Evolutionary conservation across 2,797 vertebrate species (phyloP), one percentile per base, ranked within the genome.

Genomic region (Siniperca obscura): DNA sequence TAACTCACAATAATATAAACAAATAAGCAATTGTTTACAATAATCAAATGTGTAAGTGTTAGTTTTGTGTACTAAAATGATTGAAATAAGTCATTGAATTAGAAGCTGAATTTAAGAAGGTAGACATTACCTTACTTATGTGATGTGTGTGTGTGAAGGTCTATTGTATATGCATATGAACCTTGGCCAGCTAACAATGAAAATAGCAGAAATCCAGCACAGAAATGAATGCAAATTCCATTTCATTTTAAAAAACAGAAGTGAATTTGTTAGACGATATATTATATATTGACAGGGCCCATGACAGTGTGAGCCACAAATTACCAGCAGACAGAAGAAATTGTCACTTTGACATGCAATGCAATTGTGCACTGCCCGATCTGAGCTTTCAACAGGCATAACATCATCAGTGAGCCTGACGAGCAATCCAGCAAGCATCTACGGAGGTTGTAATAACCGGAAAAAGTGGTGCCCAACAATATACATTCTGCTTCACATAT

Each of bases 271-370:
- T 9, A 64, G 0, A 50, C 70, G n/a, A 73, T 64, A 72, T 61
- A 44, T 64, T 60, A 17, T 40, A 21, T 70, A 40, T 8, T 74
- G 73, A 77, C 64, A 52, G 36, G 60, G 16, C 5, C 64, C 38
- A 40, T 74, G 70, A 68, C 17, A 53, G 14, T 22, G 56, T 64
- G 42, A 74, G 34, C 40, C 21, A 27, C 67, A 17, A 62, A 65
- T 74, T 68, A 71, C 3, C 19, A 59, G 40, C 57, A 55, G n/a
- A 19, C 6, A 0, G 2, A 68, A 62, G 30, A 75, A 38, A 80
- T 21, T 76, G n/a, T 76, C 25, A 42, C 22, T 77, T 66, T 57
- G 22, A 72, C 16, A 7, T 64, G 70, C 56, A 66, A 44, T 77
- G 50, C 38, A 74, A 21, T 76, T 74, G 74, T 76, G 34, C 10